Evolutionary conservation across 2,797 vertebrate species (phyloP).

Genomic region (Knipowitschia caucasica): DNA sequence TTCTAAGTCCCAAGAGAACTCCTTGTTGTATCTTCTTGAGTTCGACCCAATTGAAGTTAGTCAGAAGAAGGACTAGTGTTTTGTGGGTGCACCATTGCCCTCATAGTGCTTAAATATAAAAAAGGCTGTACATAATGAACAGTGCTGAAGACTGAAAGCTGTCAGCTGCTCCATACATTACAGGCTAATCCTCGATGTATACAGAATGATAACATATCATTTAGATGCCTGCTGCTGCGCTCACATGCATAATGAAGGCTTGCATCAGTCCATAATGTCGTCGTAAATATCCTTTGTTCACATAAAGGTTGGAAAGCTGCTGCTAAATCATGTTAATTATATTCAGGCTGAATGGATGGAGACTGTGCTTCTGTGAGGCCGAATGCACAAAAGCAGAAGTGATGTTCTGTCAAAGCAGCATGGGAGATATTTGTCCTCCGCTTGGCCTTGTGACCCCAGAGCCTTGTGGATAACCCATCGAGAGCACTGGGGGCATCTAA

Average conservation of each 20-base stretch:
- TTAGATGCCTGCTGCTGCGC: slow-evolving; percentile 3
- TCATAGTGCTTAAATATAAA: slow-evolving; percentile 52
- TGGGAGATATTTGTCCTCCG: neutral
- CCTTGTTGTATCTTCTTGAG: too few species aligned
- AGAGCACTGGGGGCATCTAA: too few species aligned
- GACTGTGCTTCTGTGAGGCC: neutral
- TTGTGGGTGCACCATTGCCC: too few species aligned
- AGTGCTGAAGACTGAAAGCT: slow-evolving; percentile 46
- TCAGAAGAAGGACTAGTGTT: too few species aligned
- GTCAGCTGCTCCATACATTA: slow-evolving; percentile 18
- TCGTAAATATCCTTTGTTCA: slow-evolving; percentile 1
- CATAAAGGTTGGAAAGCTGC: slow-evolving; percentile 1
- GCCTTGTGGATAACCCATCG: too few species aligned
- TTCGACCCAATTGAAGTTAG: too few species aligned
- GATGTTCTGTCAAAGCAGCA: neutral
- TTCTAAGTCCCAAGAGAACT: too few species aligned
- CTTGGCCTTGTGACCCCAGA: too few species aligned
- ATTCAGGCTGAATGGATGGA: slow-evolving; percentile 5
- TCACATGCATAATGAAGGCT: slow-evolving; percentile 6
- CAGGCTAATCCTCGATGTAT: slow-evolving; percentile 19
- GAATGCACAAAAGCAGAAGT: too few species aligned
- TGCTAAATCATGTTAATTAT: slow-evolving; percentile 19
- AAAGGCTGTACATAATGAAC: slow-evolving; percentile 38
- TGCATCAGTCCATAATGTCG: slow-evolving; percentile 2
- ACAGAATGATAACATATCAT: slow-evolving; percentile 24